phyloP scores from a whole-genome alignment of 2,888 invertebrate genomes.

The Sphaeridia pumilis region DNA sequence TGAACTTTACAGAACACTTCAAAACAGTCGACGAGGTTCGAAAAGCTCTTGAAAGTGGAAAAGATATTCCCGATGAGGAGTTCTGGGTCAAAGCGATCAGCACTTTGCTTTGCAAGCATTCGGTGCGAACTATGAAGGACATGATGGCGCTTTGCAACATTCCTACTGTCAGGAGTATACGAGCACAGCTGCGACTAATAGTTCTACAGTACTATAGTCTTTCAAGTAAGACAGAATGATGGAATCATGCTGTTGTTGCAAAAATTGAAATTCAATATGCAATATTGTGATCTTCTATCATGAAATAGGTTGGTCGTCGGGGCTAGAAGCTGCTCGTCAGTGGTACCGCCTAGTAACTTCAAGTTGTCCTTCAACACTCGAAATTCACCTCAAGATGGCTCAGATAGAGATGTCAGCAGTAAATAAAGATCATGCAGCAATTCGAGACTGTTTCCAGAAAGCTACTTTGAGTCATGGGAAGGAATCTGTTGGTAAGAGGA shows the following conservation, averaged over 20 bases:
- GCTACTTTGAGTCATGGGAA: constrained; percentile 10
- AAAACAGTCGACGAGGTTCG: not conserved
- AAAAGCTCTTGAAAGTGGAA: not conserved
- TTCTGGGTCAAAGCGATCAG: constrained; percentile 8
- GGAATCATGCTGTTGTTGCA: too few species aligned
- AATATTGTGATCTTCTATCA: not conserved
- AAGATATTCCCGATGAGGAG: not conserved
- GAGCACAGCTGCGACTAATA: not conserved
- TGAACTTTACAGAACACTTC: constrained; percentile 10
- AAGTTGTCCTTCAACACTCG: constrained; percentile 3
- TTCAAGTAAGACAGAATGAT: too few species aligned
- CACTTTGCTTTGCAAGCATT: constrained; percentile 1
- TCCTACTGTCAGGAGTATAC: not conserved
- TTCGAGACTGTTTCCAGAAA: constrained; percentile 8
- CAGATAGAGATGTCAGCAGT: not conserved
- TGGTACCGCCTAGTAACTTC: constrained; percentile 6
- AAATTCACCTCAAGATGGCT: constrained; percentile 12
- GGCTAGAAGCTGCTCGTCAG: constrained; percentile 1
- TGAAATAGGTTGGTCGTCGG: not conserved
- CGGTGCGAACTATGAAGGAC: not conserved
- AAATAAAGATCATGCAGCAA: not conserved
- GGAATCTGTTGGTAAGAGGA: constrained; percentile 7
- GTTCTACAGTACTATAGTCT: too few species aligned
- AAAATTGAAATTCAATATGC: not conserved
- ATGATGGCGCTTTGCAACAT: constrained; percentile 5